phyloP scores from a whole-genome alignment of 2,888 invertebrate genomes.

The Acrobasis repandana region DNA sequence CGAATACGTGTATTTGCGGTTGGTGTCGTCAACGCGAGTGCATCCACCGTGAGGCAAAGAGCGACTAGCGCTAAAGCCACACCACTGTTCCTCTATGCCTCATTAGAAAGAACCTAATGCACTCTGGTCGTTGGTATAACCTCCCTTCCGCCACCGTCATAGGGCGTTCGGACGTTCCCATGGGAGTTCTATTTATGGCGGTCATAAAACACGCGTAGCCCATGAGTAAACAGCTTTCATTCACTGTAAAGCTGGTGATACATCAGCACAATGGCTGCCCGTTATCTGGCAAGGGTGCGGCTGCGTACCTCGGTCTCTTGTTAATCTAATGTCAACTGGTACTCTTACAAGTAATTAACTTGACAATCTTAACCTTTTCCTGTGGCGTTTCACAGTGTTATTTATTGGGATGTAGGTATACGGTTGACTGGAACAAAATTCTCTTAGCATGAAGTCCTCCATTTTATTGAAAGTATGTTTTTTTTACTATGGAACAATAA shows the following conservation, averaged over 20 bases:
- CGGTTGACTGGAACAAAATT: no score
- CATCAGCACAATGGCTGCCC: constrained; percentile 16
- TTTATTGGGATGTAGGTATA: no score
- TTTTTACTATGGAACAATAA: no score
- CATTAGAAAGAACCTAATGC: constrained; percentile 52
- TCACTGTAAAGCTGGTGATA: constrained; percentile 43
- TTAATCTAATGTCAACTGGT: neutral
- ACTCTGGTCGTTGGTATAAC: constrained; percentile 40
- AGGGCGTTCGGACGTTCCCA: constrained; percentile 34
- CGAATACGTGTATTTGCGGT: constrained; percentile 42
- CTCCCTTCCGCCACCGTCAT: constrained; percentile 43
- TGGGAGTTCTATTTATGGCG: constrained; percentile 47
- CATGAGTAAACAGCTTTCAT: constrained; percentile 57
- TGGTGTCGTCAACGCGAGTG: constrained; percentile 55
- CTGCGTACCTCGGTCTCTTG: neutral
- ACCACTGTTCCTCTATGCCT: constrained; percentile 64
- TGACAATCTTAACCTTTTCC: neutral
- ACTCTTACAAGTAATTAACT: neutral
- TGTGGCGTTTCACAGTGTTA: no score
- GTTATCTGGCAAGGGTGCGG: constrained; percentile 14
- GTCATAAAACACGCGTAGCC: constrained; percentile 45
- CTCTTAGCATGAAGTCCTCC: no score
- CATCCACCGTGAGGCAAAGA: constrained; percentile 54
- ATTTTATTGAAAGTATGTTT: no score
- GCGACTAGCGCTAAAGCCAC: constrained; percentile 57